Evolutionary conservation across 2,888 invertebrate genomes (phyloP).

Genomic region (Dysmachus trigonus): DNA sequence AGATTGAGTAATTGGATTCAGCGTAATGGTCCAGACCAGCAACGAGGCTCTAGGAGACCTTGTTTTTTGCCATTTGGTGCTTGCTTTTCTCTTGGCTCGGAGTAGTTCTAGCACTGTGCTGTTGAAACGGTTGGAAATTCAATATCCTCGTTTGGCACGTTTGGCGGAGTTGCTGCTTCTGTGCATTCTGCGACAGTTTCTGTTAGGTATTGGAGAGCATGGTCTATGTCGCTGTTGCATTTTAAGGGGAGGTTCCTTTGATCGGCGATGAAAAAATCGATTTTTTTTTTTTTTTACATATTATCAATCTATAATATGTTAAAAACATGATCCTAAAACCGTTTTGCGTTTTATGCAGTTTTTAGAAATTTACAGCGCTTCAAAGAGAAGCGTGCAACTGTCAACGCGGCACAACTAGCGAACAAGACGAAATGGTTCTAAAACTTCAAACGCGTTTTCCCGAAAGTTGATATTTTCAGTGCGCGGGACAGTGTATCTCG

Average conservation of each 20-base stretch:
- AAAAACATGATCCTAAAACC: too few relatives aligned
- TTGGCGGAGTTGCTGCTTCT: background rate
- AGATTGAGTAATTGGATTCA: background rate
- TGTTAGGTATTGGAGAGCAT: background rate
- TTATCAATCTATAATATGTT: too few relatives aligned
- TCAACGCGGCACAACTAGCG: too few relatives aligned
- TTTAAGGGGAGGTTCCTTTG: background rate
- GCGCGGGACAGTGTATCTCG: too few relatives aligned
- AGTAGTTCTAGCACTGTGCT: background rate
- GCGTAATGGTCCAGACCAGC: background rate
- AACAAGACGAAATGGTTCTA: too few relatives aligned
- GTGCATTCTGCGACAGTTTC: background rate
- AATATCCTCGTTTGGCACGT: background rate
- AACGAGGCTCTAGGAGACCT: background rate
- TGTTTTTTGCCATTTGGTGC: background rate
- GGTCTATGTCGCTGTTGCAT: background rate
- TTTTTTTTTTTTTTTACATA: too few relatives aligned
- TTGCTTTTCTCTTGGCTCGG: background rate
- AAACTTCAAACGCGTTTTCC: too few relatives aligned
- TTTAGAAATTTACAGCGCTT: too few relatives aligned
- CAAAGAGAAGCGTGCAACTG: too few relatives aligned
- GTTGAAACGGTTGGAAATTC: background rate
- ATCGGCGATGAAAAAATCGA: too few relatives aligned
- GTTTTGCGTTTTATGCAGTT: too few relatives aligned
- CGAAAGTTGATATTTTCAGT: too few relatives aligned